Evolutionary conservation across 2,113 vertebrate genomes (phyloP).

Genomic region (Eudyptes chrysolophus): DNA sequence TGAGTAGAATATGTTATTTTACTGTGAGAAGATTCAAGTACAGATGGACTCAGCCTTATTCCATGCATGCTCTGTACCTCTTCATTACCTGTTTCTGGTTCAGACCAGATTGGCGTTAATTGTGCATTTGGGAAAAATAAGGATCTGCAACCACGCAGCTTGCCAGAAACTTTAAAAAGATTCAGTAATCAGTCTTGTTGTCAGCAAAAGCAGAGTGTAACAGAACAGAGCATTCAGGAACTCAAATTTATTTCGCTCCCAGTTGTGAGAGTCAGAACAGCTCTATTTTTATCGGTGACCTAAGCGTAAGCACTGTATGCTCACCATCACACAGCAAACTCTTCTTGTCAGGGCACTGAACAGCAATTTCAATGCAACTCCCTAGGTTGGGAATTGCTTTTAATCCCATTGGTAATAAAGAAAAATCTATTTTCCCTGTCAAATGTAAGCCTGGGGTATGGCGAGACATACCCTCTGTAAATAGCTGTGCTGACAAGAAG

Average conservation of each 20-base stretch:
- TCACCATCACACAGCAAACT: background rate
- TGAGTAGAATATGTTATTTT: background rate
- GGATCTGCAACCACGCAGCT: background rate
- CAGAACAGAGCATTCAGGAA: conserved; percentile 9
- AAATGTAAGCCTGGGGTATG: background rate
- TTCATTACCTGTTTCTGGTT: background rate
- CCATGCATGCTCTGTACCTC: background rate
- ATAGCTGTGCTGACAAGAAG: background rate
- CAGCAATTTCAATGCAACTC: background rate
- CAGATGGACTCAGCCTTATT: background rate
- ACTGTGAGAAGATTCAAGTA: background rate
- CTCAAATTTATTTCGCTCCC: conserved; percentile 3
- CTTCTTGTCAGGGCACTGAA: background rate
- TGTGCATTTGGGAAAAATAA: background rate
- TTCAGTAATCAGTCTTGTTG: background rate
- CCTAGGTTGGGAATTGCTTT: background rate
- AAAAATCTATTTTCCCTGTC: conserved; percentile 39
- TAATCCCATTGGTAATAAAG: conserved; percentile 13
- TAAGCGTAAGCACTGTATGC: background rate
- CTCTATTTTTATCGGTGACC: conserved; percentile 23
- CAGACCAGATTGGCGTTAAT: background rate
- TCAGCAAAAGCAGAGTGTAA: background rate
- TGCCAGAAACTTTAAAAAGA: background rate
- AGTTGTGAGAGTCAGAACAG: conserved; percentile 1
- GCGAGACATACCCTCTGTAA: background rate